Conservation (phyloP, 2,888 invertebrate species). For the Cantharis rufa region DNA sequence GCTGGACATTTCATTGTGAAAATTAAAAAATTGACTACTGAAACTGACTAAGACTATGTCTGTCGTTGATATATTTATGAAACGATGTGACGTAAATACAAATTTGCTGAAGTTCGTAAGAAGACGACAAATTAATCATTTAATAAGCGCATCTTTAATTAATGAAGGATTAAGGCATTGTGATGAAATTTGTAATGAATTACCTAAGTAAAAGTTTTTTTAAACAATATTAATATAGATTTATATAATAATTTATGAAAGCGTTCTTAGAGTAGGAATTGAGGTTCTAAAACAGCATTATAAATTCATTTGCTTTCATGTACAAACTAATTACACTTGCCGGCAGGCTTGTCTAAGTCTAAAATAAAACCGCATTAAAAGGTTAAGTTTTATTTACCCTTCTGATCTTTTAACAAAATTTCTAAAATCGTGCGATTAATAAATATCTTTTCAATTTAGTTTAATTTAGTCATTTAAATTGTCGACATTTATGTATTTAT, state of each 20-base stretch:
- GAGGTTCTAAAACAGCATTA: slow-evolving; percentile 4
- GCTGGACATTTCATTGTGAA: too few relatives aligned
- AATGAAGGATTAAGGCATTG: not conserved
- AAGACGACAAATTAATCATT: not conserved
- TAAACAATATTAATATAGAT: not conserved
- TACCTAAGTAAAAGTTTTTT: not conserved
- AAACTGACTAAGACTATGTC: too few relatives aligned
- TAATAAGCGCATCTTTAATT: not conserved
- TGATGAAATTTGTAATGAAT: not conserved
- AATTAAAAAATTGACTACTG: too few relatives aligned
- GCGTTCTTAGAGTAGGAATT: not conserved
- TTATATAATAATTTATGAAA: not conserved
- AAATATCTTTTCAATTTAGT: not conserved
- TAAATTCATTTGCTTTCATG: slow-evolving; percentile 3
- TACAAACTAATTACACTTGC: not conserved
- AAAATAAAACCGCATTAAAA: not conserved
- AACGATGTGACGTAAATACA: not conserved
- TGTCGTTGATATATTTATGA: too few relatives aligned
- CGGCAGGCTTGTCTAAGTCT: not conserved
- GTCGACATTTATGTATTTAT: too few relatives aligned
- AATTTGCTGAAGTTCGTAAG: not conserved
- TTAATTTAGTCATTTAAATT: not conserved
- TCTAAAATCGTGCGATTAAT: not conserved
- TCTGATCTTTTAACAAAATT: not conserved
- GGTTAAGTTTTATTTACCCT: not conserved